A percentile compares a stretch with the other conserved stretches of the same genome.
Conservation (phyloP, 2,797 vertebrate genomes). For the Poeciliopsis presidionis region DNA sequence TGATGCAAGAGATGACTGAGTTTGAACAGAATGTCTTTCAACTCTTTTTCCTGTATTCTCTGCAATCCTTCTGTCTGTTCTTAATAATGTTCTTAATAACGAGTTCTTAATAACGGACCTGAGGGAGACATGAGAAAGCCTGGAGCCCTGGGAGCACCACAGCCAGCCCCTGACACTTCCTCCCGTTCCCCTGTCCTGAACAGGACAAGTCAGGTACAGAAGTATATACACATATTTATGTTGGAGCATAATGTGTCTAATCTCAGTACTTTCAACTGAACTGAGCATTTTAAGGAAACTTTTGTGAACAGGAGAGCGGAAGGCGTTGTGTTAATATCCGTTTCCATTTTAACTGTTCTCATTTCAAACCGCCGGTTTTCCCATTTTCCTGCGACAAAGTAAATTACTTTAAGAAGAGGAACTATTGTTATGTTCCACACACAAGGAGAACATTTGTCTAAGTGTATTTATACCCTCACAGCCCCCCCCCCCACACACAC, state of each 20-base stretch:
- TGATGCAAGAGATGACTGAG: neutral
- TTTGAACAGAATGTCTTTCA: neutral
- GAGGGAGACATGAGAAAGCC: too few species aligned
- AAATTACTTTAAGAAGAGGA: conserved; percentile 70
- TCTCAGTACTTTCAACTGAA: neutral
- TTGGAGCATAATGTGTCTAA: neutral
- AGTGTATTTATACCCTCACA: conserved; percentile 42
- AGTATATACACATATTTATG: neutral
- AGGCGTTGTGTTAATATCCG: neutral
- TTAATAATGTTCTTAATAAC: neutral
- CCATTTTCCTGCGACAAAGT: conserved; percentile 60
- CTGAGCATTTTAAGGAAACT: neutral
- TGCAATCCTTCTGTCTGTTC: neutral
- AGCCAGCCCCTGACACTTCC: too few species aligned
- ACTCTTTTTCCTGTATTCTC: neutral
- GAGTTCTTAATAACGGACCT: too few species aligned
- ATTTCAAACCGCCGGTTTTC: conserved; percentile 48
- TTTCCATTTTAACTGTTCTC: conserved; percentile 39
- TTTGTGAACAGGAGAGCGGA: neutral
- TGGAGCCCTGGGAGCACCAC: too few species aligned
- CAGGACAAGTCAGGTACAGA: neutral
- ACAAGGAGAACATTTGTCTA: conserved; percentile 38
- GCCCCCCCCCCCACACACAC: too few species aligned
- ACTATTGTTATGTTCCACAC: conserved; percentile 66
- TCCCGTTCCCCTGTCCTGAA: neutral